These are phyloP conservation scores for Xylophagus ater DNA, from an alignment of 2,888 invertebrate species.

Conservation along the genomic window DNA sequence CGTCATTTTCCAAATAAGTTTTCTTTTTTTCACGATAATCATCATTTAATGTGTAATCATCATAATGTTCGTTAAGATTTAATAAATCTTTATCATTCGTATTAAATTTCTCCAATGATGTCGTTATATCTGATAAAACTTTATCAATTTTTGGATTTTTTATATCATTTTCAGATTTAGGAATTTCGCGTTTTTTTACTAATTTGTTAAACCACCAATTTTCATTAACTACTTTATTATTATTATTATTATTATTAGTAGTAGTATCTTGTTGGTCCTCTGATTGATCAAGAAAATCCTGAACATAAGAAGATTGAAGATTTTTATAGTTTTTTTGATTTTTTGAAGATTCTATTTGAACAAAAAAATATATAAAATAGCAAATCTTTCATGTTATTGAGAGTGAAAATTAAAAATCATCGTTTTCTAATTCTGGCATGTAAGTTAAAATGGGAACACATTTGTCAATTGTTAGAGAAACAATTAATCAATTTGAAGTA, in stretches of 20 bases:
- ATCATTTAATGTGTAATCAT: background rate
- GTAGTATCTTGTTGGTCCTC: no score
- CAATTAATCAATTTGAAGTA: no score
- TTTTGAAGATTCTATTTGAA: no score
- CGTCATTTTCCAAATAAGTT: background rate
- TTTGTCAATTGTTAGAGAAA: no score
- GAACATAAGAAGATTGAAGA: background rate
- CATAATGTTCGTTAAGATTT: background rate
- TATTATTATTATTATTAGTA: no score
- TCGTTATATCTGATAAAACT: constrained; percentile 5
- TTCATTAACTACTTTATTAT: background rate
- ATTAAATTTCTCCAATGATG: constrained; percentile 4
- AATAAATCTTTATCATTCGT: background rate
- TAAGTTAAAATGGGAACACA: no score
- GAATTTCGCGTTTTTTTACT: constrained; percentile 8
- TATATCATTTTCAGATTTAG: constrained; percentile 2
- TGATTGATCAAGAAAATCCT: constrained; percentile 8
- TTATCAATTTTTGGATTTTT: background rate
- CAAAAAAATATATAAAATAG: no score
- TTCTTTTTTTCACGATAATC: background rate
- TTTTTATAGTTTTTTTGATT: no score
- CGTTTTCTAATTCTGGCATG: no score
- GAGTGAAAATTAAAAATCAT: no score
- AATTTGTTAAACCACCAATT: constrained; percentile 1
- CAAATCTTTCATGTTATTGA: no score